Percentiles rank a stretch among this genome's conserved stretches.
Evolutionary conservation across 2,888 invertebrate genomes (phyloP).

Genomic region (Litoditis marina): DNA sequence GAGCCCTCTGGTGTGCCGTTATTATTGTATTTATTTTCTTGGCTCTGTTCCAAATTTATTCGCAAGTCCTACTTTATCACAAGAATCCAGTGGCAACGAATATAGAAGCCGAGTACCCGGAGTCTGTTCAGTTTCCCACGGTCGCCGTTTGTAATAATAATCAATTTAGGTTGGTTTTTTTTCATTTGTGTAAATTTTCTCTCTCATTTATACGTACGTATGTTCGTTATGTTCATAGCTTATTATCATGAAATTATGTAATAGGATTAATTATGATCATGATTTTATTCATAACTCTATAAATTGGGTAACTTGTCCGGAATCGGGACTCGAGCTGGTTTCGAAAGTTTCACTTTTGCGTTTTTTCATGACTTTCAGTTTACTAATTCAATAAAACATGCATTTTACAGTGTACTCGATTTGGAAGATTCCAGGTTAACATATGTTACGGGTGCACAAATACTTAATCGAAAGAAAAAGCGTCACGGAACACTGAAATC

Average conservation of each 20-base stretch:
- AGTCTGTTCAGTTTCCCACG: conserved; percentile 53
- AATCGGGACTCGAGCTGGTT: no score
- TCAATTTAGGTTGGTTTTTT: conserved; percentile 48
- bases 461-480: conserved; percentile 48
- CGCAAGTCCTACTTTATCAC: conserved; percentile 41
- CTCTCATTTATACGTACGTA: no score
- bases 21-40: conserved; percentile 49
- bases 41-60: conserved; percentile 51
- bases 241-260: no score
- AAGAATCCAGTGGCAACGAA: conserved; percentile 53
- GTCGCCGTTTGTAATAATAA: conserved; percentile 60
- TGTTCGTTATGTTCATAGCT: no score
- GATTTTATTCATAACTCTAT: no score
- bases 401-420: no score
- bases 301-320: no score
- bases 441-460: conserved; percentile 52
- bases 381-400: no score
- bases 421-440: conserved; percentile 52
- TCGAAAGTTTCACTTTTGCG: no score
- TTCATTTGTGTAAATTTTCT: background rate
- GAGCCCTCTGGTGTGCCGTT: conserved; percentile 44
- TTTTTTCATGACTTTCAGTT: no score
- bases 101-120: conserved; percentile 58
- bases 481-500: conserved; percentile 17
- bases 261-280: no score